Evolutionary conservation across 2,113 vertebrate genomes (phyloP), one percentile per base, ranked within the genome.

Genomic region (Austrofundulus limnaeus): DNA sequence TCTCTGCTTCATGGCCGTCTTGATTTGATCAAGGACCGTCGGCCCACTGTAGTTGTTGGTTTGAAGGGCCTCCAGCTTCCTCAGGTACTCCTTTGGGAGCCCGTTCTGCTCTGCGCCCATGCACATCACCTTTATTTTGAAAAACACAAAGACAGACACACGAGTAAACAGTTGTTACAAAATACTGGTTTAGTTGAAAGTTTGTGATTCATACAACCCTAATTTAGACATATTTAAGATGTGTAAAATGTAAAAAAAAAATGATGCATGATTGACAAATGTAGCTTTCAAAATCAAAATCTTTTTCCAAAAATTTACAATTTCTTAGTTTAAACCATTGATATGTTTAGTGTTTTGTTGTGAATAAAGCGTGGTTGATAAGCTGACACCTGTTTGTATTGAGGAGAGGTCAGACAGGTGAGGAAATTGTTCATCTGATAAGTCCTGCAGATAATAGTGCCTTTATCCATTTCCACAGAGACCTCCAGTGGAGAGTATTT

Each of bases 371-470:
- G 8, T 10, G 31, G 31, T 10, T 34, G 31, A 34, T 9, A 12
- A 53, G 20, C 31, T 50, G 51, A 11, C 59, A 97, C 96, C 90
- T 94, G 87, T 89, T 97, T 98, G 78, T 98, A 98, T 63, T 96
- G 95, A 19, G 94, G 95, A n/a, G 96, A 98, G 2, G 96, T 94
- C 11, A 70, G 87, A 20, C 79, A 90, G 47, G 75, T 55, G 3
- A 91, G 87, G 63, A 93, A 95, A 43, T 95, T 90, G 69, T 84
- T 93, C 94, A 98, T 95, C 88, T 95, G 92, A 52, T 98, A 98
- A 28, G 94, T 94, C 75, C 94, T 92, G 82, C 96, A 98, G 64
- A 88, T 84, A 47, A 94, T 24, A 2, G 43, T 56, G 45, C 92
- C 94, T 24, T 83, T 69, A 46, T 91, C 69, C 9, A 92, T 94